Evolutionary conservation across 2,888 invertebrate genomes (phyloP).

Genomic region (Bimastos eiseni): DNA sequence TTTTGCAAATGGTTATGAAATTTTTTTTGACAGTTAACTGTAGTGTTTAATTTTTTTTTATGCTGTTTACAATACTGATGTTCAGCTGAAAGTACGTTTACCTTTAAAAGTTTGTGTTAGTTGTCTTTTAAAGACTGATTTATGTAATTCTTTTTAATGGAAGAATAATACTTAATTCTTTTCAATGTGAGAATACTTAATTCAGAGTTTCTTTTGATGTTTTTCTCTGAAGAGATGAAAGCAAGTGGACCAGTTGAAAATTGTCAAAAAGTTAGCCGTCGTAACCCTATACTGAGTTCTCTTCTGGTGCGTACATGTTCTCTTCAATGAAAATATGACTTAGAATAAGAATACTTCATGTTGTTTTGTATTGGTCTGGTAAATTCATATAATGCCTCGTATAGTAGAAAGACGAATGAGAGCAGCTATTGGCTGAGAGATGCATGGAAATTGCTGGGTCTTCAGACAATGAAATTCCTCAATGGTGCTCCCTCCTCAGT

Average conservation of each 20-base stretch:
- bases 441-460: too few relatives aligned
- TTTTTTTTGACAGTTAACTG: background rate
- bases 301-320: slow-evolving; percentile 19
- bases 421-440: too few relatives aligned
- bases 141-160: background rate
- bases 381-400: background rate
- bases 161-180: background rate
- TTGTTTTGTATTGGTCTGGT: background rate
- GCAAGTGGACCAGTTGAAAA: background rate
- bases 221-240: slow-evolving; percentile 2
- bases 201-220: background rate
- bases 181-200: background rate
- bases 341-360: background rate
- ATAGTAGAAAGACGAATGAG: too few relatives aligned
- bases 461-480: too few relatives aligned
- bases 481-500: too few relatives aligned
- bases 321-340: too few relatives aligned
- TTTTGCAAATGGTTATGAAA: background rate
- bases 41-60: background rate
- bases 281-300: slow-evolving; percentile 8
- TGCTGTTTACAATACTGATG: background rate
- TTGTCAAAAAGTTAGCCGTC: background rate
- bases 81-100: background rate
- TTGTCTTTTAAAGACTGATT: background rate
- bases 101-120: background rate